Base-by-base conservation (phyloP, 1,140 invertebrate species). In the Antheraea mylitta region DNA sequence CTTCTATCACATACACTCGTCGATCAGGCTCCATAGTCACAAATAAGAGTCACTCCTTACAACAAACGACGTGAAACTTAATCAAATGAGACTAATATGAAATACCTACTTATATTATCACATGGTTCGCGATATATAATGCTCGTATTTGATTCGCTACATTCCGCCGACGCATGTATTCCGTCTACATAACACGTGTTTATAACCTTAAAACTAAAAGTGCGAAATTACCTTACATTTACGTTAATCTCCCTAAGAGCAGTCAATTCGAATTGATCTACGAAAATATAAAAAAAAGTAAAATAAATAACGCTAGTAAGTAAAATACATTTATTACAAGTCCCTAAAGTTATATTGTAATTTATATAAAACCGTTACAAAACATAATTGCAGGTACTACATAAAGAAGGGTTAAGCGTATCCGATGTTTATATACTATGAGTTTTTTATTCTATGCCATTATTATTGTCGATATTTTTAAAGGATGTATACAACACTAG, bases 221-320 rank as follows among this genome's bases (percentile, higher is more conserved):
- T 88, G 83, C 83, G 82, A 83, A 83, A 79, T 82, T 77, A 82
- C 86, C n/a, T 88, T 90, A 90, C 78, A 81, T 79, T 53, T 82
- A 85, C 69, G 77, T 88, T 88, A 89, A 90, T 88, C 88, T 89
- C 86, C 83, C 82, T 84, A 87, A 77, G 71, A 82, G 80, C 87
- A 89, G 85, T 90, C 87, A 84, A 85, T 86, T 87, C 81, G 76
- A 84, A 86, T 89, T 88, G 79, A 83, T 87, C 83, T 90, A 90
- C 77, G 84, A 83, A 42, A 83, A 83, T 65, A 70, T 86, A 84
- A 78, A 86, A 86, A 82, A 59, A 38, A 13, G 42, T 30, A 11
- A 68, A 88, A 87, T 86, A 87, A 87, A 87, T 87, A 85, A 80
- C 60, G 64, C 79, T 86, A 87, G 76, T 78, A 80, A 80, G 74